Base-by-base conservation (phyloP, 2,797 vertebrate species). In the Philypnodon macrostomus region DNA sequence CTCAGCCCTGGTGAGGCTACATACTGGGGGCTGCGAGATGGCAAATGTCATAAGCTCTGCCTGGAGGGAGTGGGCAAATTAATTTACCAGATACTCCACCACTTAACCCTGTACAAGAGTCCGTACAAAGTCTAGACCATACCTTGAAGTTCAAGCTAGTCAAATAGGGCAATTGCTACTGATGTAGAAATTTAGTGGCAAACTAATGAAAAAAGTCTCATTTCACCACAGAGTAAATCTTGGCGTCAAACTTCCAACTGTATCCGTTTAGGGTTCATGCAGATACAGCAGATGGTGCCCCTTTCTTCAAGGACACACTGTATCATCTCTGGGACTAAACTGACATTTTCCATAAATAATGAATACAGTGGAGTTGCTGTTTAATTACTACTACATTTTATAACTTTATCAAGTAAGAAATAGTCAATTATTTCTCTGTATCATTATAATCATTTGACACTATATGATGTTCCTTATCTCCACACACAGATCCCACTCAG, bases 11-110 rank as follows among this genome's bases (percentile, higher is more conserved):
- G 61, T 67, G 70, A 75, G 65, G 74, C 33, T 74, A 79, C 75
- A 81, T 76, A 85, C 79, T 77, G 63, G 73, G 68, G 77, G 42
- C 58, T 69, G 27, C 67, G 60, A 47, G 32, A 67, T 55, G 69
- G 73, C 67, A 77, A 69, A 82, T 75, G 67, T 81, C 63, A 63
- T n/a, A 54, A 33, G 45, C 54, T 42, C 23, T 55, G 56, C 53
- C 51, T 55, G 48, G 7, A 54, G 58, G 53, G 54, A 9, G 38
- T 12, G 18, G 26, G 16, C 30, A 33, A 39, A 51, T 68, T 50
- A 24, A 61, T 58, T 46, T 57, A 55, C 47, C 47, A 53, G 41
- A 49, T 17, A 53, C 16, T 39, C 36, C 35, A 40, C 27, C 29
- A 51, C 58, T 52, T 31, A 45, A 51, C 39, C 50, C 45, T 47